Base-by-base conservation (phyloP, 1,140 invertebrate genomes). In the Stegodyphus dumicola region DNA sequence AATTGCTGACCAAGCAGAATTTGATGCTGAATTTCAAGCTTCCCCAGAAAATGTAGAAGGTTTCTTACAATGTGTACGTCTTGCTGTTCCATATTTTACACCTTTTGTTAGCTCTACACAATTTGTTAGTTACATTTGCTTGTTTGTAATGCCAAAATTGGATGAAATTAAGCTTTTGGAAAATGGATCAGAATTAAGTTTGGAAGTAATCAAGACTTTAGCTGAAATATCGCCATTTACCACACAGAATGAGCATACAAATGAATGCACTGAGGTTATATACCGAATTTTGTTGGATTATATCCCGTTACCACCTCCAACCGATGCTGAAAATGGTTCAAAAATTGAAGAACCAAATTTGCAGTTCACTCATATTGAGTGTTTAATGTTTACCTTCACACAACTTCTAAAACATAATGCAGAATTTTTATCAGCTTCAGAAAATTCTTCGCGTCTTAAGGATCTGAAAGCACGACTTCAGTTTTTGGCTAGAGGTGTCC, bases 351-450 rank as follows among this genome's bases (percentile, higher is more conserved):
- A 92, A 79, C 95, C 96, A 67, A 95, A 94, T 87, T 92, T 98
- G 65, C 94, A 98, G 89, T 98, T 98, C 90, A 96, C 96, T 71
- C 94, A 95, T 89, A 96, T 99, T 1, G 97, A 99, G 92, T 98
- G 96, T 93, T 91, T 98, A 48, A 93, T 99, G 88, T 98, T 94
- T 90, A 93, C 95, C 13, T 94, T 99, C 88, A 97, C 99, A 90
- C 95, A 95, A 86, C 89, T 99, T n/a, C 95, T 94, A 51, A 93
- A 94, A 87, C 94, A 95, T 88, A 92, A 92, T 88, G 94, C 95
- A 7, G 94, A 95, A 87, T 95, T 95, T 91, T 91, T 99, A 6
- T 93, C 94, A 56, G 88, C 88, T 60, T 89, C 90, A 69, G 93
- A 93, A 69, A 95, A 98, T 91, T 91, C 93, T 15, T 94, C 95